These are phyloP conservation scores for Poeciliopsis turneri DNA, from an alignment of 2,797 vertebrate genomes.

Conservation along the genomic window DNA sequence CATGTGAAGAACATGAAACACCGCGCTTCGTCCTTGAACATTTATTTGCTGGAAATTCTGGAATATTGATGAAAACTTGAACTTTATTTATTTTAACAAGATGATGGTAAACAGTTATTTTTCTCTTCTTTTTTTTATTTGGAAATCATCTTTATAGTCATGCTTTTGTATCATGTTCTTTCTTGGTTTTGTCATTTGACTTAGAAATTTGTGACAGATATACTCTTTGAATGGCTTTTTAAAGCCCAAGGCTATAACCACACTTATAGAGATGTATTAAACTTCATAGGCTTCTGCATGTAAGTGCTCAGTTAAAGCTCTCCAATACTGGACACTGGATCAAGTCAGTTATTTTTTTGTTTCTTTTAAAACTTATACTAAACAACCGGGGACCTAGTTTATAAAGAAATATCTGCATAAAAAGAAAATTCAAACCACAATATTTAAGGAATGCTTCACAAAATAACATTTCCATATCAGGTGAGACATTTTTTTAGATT, in stretches of 20 bases:
- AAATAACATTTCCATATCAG: not conserved
- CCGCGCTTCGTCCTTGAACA: not conserved
- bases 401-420: conserved; percentile 30
- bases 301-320: conserved; percentile 35
- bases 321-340: conserved; percentile 17
- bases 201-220: conserved; percentile 51
- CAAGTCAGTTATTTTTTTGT: conserved; percentile 28
- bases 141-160: conserved; percentile 10
- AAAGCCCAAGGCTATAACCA: conserved; percentile 42
- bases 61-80: not conserved
- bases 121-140: not conserved
- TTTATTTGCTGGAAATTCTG: not conserved
- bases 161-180: conserved; percentile 18
- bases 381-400: conserved; percentile 20
- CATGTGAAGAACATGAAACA: not conserved
- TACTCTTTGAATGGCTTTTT: conserved; percentile 30
- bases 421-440: conserved; percentile 9
- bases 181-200: conserved; percentile 33
- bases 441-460: conserved; percentile 1
- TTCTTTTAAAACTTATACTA: conserved; percentile 14
- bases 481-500: not conserved
- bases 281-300: conserved; percentile 50
- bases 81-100: not conserved
- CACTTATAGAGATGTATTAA: conserved; percentile 42
- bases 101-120: not conserved